Evolutionary conservation across 2,113 vertebrate genomes (phyloP), one percentile per base, ranked within the genome.

Genomic region (Centrocercus urophasianus): DNA sequence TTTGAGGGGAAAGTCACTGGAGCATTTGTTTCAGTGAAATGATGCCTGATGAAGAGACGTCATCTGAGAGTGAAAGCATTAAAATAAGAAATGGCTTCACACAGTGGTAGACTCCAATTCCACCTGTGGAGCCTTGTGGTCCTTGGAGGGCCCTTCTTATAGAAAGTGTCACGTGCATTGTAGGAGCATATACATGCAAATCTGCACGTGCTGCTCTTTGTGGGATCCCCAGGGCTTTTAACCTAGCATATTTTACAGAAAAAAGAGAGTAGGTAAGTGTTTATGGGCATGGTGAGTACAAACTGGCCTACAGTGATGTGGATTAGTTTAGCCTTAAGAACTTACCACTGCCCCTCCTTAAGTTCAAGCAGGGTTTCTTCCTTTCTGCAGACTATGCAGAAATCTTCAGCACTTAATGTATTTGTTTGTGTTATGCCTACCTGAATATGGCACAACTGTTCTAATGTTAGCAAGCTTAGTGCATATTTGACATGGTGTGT

Each of bases 321-420:
- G 65, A 82, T 78, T 91, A 84, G 73, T 86, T 87, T 81, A 93
- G 88, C 80, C 88, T 94, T 95, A 95, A 91, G 45, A 78, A 93
- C 24, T 88, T 86, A 83, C n/a, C 90, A 86, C 93, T 97, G 76
- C 83, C 90, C 69, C 73, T 95, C 85, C 90, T 93, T 95, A 95
- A 83, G 57, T 93, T 88, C 65, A 83, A 90, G 61, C 85, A 90
- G 90, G 65, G 80, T 95, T 90, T 90, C 73, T 93, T 91, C 57
- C 61, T 77, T 94, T 92, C 89, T 92, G 88, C 89, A 78, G 25
- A 15, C 65, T 50, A 6, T 25, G 91, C 91, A 93, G 89, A 93
- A 79, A 69, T 74, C 42, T 93, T 90, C 64, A 21, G 43, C 81
- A 66, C 69, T 61, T 42, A 38, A 2, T 3, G 1, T 83, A 15